Conservation (phyloP, 2,888 invertebrate species). For the Platerodrilus igneus region DNA sequence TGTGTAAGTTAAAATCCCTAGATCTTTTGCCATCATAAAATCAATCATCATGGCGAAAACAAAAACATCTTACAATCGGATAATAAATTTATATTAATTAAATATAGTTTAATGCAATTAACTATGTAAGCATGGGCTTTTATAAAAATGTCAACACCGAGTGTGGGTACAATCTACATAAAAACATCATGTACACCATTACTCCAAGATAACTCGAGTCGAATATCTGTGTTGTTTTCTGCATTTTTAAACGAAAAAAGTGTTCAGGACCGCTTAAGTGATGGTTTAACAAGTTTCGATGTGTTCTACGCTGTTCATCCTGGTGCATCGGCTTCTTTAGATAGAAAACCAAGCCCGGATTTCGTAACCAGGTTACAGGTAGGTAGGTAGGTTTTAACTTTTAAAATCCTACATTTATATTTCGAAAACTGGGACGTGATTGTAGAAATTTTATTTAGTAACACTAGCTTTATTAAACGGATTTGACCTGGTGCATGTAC, state of each 20-base stretch:
- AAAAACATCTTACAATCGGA: too few species aligned
- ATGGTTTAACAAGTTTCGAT: conserved; percentile 39
- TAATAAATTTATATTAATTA: background rate
- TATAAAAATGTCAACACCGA: conserved; percentile 39
- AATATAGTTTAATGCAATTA: conserved; percentile 7
- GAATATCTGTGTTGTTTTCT: conserved; percentile 45
- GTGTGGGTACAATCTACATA: conserved; percentile 43
- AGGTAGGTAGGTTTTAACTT: conserved; percentile 21
- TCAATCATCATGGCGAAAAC: too few species aligned
- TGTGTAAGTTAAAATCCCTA: too few species aligned
- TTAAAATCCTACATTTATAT: too few species aligned
- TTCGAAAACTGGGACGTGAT: conserved; percentile 21
- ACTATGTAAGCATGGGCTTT: conserved; percentile 37
- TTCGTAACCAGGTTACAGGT: conserved; percentile 46
- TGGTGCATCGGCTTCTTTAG: conserved; percentile 36
- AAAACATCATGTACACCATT: conserved; percentile 42
- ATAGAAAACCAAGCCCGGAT: conserved; percentile 43
- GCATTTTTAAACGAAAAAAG: conserved; percentile 42
- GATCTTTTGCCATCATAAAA: too few species aligned
- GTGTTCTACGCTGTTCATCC: conserved; percentile 39
- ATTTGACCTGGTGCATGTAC: conserved; percentile 39
- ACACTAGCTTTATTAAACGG: conserved; percentile 36
- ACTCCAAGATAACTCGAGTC: conserved; percentile 42
- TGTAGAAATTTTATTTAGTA: conserved; percentile 19
- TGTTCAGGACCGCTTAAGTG: conserved; percentile 26